Conservation (phyloP, 2,888 invertebrate species). For the Idaea aversata region DNA sequence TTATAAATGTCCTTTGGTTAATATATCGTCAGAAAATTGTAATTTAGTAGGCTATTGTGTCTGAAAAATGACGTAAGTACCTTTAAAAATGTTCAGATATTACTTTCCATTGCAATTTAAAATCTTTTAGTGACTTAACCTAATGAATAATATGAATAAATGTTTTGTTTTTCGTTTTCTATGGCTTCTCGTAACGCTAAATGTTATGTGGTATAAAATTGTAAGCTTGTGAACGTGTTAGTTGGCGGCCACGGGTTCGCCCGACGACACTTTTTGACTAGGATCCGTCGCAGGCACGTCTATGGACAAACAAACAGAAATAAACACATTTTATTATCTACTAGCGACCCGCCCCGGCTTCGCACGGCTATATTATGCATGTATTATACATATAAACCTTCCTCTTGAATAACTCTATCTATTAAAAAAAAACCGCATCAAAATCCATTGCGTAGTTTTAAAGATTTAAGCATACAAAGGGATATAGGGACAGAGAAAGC, state of each 20-base stretch:
- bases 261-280: slow-evolving; percentile 49
- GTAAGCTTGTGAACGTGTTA: slow-evolving; percentile 51
- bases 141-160: slow-evolving; percentile 72
- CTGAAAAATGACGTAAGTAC: not conserved
- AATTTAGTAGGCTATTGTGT: too few species aligned
- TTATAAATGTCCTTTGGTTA: too few species aligned
- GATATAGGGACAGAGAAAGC: too few species aligned
- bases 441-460: too few species aligned
- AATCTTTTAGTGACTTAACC: slow-evolving; percentile 19
- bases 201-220: slow-evolving; percentile 57
- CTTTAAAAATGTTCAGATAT: not conserved
- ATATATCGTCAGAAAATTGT: too few species aligned
- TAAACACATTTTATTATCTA: not conserved
- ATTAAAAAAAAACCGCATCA: too few species aligned
- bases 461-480: too few species aligned
- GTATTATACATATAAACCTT: too few species aligned
- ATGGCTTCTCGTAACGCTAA: slow-evolving; percentile 58
- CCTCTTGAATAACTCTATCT: too few species aligned
- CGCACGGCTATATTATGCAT: too few species aligned
- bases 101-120: not conserved
- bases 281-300: slow-evolving; percentile 50
- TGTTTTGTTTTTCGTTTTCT: slow-evolving; percentile 65
- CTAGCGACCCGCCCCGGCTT: too few species aligned
- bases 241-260: slow-evolving; percentile 56
- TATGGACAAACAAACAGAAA: slow-evolving; percentile 18